Conservation (phyloP, 2,113 vertebrate genomes). For the Prionailurus bengalensis region DNA sequence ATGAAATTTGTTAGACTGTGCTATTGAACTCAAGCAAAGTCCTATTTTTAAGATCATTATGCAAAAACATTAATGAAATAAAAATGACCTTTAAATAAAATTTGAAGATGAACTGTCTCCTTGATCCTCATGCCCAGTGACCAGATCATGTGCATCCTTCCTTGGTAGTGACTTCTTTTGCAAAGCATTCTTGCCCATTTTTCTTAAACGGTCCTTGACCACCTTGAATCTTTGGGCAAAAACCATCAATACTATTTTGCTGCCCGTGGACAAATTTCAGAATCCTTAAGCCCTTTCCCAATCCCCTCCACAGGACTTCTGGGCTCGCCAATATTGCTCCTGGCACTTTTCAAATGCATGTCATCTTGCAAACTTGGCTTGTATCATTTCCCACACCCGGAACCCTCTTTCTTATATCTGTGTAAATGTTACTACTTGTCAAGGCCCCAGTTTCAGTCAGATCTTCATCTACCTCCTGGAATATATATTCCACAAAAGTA, state of each 20-base stretch:
- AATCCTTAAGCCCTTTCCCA: neutral
- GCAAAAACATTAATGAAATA: conserved; percentile 16
- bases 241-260: neutral
- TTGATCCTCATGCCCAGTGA: neutral
- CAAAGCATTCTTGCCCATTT: conserved; percentile 16
- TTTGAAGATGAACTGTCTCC: conserved; percentile 30
- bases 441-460: neutral
- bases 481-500: neutral
- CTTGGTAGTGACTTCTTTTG: neutral
- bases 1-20: neutral
- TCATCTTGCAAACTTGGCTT: neutral
- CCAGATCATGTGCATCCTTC: neutral
- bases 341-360: neutral
- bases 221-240: conserved; percentile 28
- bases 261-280: conserved; percentile 13
- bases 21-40: conserved; percentile 53
- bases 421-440: neutral
- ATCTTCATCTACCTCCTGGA: neutral
- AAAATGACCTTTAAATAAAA: conserved; percentile 42
- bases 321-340: neutral
- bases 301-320: neutral
- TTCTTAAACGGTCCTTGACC: neutral
- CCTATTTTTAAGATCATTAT: conserved; percentile 64
- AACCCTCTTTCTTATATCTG: neutral
- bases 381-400: neutral